A percentile compares a stretch with the other conserved stretches of the same genome.
These are phyloP conservation scores for Mola mola DNA, from an alignment of 2,113 vertebrate species.

Conservation along the genomic window DNA sequence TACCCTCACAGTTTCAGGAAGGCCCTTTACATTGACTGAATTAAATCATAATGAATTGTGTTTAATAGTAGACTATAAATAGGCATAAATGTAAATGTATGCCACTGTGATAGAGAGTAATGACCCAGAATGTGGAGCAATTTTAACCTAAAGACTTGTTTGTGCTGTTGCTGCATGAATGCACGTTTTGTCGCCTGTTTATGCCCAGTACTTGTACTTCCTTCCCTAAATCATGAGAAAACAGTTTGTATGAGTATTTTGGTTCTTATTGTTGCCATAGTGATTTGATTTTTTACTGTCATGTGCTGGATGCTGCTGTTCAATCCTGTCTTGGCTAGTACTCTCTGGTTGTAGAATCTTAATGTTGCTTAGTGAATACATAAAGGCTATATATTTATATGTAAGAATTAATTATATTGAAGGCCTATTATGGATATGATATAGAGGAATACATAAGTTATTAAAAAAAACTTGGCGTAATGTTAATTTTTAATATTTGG, in stretches of 20 bases:
- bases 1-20: constrained; percentile 1
- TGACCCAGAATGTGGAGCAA: constrained; percentile 10
- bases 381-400: too few relatives aligned
- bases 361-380: too few relatives aligned
- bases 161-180: constrained; percentile 46
- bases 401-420: too few relatives aligned
- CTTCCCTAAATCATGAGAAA: not conserved
- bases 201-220: constrained; percentile 21
- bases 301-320: not conserved
- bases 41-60: constrained; percentile 30
- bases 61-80: constrained; percentile 31
- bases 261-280: not conserved
- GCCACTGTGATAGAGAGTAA: constrained; percentile 14
- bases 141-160: constrained; percentile 26
- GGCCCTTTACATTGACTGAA: constrained; percentile 16
- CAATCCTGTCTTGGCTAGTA: not conserved
- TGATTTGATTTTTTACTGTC: not conserved
- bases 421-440: too few relatives aligned
- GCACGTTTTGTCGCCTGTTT: constrained; percentile 41
- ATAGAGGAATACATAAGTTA: too few relatives aligned
- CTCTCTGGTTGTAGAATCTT: not conserved
- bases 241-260: not conserved
- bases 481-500: not conserved
- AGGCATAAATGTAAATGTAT: constrained; percentile 15
- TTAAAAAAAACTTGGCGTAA: not conserved